phyloP scores from a whole-genome alignment of 2,797 vertebrate species.

The Sylvia borin region DNA sequence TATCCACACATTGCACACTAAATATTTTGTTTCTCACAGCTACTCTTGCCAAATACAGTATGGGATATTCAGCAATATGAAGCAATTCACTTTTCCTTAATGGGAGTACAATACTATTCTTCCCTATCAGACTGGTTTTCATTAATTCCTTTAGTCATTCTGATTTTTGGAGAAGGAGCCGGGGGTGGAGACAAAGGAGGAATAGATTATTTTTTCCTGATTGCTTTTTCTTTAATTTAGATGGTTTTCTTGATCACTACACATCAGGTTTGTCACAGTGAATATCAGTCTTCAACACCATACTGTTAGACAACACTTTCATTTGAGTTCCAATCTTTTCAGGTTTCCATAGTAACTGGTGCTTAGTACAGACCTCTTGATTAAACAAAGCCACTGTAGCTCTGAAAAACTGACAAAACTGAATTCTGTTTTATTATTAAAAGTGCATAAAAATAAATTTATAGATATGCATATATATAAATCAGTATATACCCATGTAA shows the following conservation, averaged over 20 bases:
- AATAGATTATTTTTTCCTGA: background rate
- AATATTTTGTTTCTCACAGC: background rate
- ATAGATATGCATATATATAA: background rate
- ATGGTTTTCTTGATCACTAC: background rate
- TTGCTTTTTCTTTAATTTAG: background rate
- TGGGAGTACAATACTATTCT: background rate
- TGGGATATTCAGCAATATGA: background rate
- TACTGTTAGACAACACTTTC: slow-evolving; percentile 15
- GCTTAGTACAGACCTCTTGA: slow-evolving; percentile 16
- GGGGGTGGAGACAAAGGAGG: accelerated
- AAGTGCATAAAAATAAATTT: background rate
- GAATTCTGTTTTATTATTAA: background rate
- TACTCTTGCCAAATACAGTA: background rate
- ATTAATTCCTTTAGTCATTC: background rate
- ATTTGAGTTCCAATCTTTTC: slow-evolving; percentile 8
- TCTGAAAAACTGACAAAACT: background rate
- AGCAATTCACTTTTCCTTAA: background rate
- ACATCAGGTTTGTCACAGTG: background rate
- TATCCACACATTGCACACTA: background rate
- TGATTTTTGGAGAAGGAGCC: background rate
- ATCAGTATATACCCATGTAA: background rate
- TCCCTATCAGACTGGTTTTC: background rate
- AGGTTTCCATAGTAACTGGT: slow-evolving; percentile 64
- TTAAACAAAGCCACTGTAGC: slow-evolving; percentile 3
- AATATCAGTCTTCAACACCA: slow-evolving; percentile 1